Evolutionary conservation across 2,113 vertebrate species (phyloP).

Genomic region (Climacteris rufus): DNA sequence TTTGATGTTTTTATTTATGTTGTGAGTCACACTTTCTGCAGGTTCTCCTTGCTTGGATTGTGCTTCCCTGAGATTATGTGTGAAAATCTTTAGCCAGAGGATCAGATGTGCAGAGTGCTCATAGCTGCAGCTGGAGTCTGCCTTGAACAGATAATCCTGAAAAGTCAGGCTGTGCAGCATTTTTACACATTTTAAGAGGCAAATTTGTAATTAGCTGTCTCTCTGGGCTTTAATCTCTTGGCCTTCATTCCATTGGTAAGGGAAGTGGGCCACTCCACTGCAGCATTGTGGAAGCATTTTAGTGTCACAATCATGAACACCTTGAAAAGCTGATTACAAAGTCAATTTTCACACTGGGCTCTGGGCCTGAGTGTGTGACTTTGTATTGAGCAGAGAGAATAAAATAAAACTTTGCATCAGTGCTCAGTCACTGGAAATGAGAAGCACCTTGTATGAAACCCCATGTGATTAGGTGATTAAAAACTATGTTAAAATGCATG

Average conservation of each 20-base stretch:
- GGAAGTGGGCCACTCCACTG: not conserved
- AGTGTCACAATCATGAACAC: not conserved
- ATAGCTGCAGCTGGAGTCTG: not conserved
- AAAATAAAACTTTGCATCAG: not conserved
- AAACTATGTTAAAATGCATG: not conserved
- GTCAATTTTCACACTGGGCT: not conserved
- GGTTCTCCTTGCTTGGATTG: not conserved
- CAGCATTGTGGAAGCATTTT: not conserved
- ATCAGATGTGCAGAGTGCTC: not conserved
- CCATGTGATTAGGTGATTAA: not conserved
- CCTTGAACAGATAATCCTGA: not conserved
- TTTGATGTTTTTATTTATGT: not conserved
- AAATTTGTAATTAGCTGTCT: not conserved
- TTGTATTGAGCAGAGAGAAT: not conserved
- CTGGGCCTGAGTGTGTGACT: not conserved
- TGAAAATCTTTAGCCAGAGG: not conserved
- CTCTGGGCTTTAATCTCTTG: not conserved
- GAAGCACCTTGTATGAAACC: not conserved
- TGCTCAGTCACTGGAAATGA: not conserved
- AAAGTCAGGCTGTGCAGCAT: not conserved
- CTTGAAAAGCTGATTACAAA: not conserved
- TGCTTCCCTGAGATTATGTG: not conserved
- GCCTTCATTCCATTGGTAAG: not conserved
- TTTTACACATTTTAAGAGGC: not conserved
- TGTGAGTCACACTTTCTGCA: not conserved